Percentiles rank a stretch among this genome's conserved stretches.
Evolutionary conservation across 1,140 invertebrate species (phyloP).

Genomic region (Oscheius sp.): DNA sequence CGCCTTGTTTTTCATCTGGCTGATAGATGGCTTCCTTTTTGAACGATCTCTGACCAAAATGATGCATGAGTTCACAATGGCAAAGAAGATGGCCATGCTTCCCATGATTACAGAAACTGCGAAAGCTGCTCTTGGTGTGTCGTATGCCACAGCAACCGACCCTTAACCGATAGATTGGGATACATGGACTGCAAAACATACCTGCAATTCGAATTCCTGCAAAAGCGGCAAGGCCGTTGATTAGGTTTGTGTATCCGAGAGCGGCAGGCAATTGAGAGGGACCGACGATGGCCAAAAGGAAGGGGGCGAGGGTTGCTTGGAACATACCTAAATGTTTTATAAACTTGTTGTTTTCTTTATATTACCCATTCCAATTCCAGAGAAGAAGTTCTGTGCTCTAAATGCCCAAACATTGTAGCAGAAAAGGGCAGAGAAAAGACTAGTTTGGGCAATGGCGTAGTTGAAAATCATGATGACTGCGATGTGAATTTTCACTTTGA

Average conservation of each 20-base stretch:
- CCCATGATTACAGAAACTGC: conserved; percentile 6
- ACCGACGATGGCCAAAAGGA: conserved; percentile 23
- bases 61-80: conserved; percentile 2
- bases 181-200: too few relatives aligned
- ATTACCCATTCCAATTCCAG: conserved; percentile 29
- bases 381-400: conserved; percentile 25
- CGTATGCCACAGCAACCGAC: background rate
- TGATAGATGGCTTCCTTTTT: conserved; percentile 21
- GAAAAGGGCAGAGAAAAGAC: conserved; percentile 17
- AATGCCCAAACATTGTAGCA: conserved; percentile 28
- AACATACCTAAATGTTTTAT: conserved; percentile 13
- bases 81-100: conserved; percentile 9
- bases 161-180: conserved; percentile 16
- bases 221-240: conserved; percentile 26
- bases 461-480: conserved; percentile 22
- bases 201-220: conserved; percentile 23
- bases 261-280: conserved; percentile 21
- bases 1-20: conserved; percentile 17
- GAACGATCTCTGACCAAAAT: conserved; percentile 7
- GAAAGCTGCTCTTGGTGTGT: conserved; percentile 7
- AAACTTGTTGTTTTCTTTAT: background rate
- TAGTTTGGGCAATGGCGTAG: conserved; percentile 25
- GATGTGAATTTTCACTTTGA: conserved; percentile 12
- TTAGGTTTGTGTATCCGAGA: conserved; percentile 28
- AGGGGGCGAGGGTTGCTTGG: conserved; percentile 21